phyloP scores from a whole-genome alignment of 2,113 vertebrate species.

The Himantopus leucocephalus region DNA sequence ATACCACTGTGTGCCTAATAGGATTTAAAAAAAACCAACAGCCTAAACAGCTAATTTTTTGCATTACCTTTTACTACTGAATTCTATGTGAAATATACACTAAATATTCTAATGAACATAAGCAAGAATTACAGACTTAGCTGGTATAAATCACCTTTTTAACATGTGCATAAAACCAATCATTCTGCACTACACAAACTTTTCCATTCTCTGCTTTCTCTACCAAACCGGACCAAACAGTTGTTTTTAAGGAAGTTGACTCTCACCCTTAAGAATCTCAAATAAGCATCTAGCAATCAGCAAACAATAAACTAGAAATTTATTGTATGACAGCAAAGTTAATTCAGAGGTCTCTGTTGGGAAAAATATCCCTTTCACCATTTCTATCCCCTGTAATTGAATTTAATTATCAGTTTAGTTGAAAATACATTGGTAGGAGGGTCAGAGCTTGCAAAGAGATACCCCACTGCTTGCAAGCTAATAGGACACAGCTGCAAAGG shows the following conservation, averaged over 20 bases:
- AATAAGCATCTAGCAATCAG: not conserved
- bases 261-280: not conserved
- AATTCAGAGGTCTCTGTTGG: constrained; percentile 15
- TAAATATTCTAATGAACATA: not conserved
- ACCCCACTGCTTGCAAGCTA: constrained; percentile 25
- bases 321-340: not conserved
- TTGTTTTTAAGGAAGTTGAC: not conserved
- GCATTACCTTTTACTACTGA: not conserved
- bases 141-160: not conserved
- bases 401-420: constrained; percentile 52
- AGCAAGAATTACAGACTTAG: not conserved
- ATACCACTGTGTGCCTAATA: not conserved
- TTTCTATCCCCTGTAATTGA: constrained; percentile 33
- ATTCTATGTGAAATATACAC: not conserved
- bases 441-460: constrained; percentile 49
- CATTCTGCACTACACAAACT: not conserved
- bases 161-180: not conserved
- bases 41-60: not conserved
- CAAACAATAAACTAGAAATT: not conserved
- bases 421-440: constrained; percentile 32
- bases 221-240: not conserved
- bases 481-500: constrained; percentile 52
- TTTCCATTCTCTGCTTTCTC: not conserved
- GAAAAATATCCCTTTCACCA: constrained; percentile 17
- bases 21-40: not conserved